Conservation (phyloP, 92 coral and sea anemone species). For the Virgularia gustaviana region DNA sequence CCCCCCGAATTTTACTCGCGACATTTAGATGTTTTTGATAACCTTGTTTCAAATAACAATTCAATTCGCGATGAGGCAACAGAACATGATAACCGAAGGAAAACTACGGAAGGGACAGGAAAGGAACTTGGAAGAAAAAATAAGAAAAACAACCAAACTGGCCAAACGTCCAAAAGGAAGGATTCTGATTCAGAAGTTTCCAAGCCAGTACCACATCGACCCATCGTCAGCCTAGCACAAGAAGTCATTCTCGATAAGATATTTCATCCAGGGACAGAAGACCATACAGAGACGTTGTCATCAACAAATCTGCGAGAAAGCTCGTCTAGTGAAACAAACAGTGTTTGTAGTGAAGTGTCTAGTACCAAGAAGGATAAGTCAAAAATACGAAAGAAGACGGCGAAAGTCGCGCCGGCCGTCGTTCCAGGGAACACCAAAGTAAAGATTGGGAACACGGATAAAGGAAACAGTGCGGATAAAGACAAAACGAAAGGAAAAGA, state of each 20-base stretch:
- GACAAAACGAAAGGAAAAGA: slow-evolving; percentile 82
- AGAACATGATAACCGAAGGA: slow-evolving; percentile 7
- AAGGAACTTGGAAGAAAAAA: slow-evolving; percentile 28
- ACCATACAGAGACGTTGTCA: background rate
- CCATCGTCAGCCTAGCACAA: background rate
- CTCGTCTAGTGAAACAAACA: slow-evolving; percentile 25
- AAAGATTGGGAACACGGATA: slow-evolving; percentile 25
- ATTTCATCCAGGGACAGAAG: slow-evolving; percentile 16
- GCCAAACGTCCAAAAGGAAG: slow-evolving; percentile 15
- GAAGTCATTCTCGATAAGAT: slow-evolving; percentile 4
- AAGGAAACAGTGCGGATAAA: slow-evolving; percentile 42
- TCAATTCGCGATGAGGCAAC: slow-evolving; percentile 2
- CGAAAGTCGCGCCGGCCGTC: slow-evolving; percentile 15
- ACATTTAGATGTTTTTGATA: slow-evolving; percentile 14
- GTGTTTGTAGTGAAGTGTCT: slow-evolving; percentile 41
- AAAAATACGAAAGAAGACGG: slow-evolving; percentile 43
- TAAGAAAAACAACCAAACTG: slow-evolving; percentile 20
- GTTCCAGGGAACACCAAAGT: slow-evolving; percentile 17
- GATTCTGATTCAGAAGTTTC: slow-evolving; percentile 12
- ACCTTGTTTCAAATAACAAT: slow-evolving; percentile 30
- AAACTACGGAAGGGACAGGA: slow-evolving; percentile 15
- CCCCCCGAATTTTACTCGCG: background rate
- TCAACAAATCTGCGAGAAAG: slow-evolving; percentile 10
- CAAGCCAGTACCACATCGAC: background rate
- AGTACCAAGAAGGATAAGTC: slow-evolving; percentile 45